Conservation (phyloP, 2,888 invertebrate species). For the Cotesia congregata region DNA sequence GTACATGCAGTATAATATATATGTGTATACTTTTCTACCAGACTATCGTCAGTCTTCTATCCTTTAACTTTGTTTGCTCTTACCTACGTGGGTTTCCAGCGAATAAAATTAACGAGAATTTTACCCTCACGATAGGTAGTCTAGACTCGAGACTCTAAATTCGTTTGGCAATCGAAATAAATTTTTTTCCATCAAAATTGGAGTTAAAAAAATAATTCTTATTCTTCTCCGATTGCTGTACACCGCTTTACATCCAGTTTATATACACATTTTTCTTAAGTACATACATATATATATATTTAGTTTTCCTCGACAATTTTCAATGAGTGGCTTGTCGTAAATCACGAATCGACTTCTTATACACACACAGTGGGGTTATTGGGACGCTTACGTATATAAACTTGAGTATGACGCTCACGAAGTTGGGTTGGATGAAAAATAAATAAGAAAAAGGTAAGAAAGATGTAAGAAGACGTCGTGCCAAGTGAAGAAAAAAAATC, state of each 20-base stretch:
- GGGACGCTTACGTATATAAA: conserved; percentile 5
- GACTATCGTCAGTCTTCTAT: background rate
- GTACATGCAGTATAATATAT: background rate
- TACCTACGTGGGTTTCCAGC: conserved; percentile 6
- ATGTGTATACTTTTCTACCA: background rate
- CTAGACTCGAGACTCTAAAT: conserved; percentile 6
- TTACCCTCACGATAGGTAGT: background rate
- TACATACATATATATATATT: background rate
- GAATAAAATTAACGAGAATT: conserved; percentile 30
- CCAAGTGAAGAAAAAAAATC: conserved; percentile 10
- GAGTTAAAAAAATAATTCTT: conserved; percentile 1
- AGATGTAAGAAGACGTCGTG: conserved; percentile 1
- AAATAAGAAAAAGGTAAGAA: conserved; percentile 6
- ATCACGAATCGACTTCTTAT: conserved; percentile 16
- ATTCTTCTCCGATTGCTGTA: background rate
- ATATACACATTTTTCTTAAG: background rate
- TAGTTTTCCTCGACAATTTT: conserved; percentile 4
- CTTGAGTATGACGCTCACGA: conserved; percentile 20
- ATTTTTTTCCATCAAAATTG: conserved; percentile 14
- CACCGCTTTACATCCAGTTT: background rate
- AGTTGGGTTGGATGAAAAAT: background rate
- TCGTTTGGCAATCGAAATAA: conserved; percentile 2
- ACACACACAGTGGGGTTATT: conserved; percentile 3
- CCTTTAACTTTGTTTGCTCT: background rate
- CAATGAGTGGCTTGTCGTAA: conserved; percentile 23